Evolutionary conservation across 2,888 invertebrate genomes (phyloP).

Genomic region (Eulithis testata): DNA sequence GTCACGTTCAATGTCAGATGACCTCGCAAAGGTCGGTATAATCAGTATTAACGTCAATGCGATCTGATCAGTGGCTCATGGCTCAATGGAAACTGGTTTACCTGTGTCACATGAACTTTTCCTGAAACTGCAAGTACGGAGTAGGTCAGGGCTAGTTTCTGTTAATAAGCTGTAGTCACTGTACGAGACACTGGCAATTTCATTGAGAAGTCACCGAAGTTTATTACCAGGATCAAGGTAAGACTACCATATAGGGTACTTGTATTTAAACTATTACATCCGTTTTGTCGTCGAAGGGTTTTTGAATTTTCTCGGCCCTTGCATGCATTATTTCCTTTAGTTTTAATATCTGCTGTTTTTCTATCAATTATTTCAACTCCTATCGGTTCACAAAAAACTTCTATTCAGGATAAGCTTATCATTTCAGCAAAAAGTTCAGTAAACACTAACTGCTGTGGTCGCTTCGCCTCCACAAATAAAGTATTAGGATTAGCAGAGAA

Average conservation of each 20-base stretch:
- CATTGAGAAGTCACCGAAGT: slow-evolving; percentile 16
- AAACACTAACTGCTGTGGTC: neutral
- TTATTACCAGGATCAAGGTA: slow-evolving; percentile 12
- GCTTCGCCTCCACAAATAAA: too few relatives aligned
- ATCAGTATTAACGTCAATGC: slow-evolving; percentile 31
- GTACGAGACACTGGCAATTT: slow-evolving; percentile 16
- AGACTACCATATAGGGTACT: neutral
- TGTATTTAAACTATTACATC: neutral
- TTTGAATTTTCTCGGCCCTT: neutral
- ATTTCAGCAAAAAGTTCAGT: too few relatives aligned
- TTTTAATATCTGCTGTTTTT: neutral
- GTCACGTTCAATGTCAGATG: slow-evolving; percentile 56
- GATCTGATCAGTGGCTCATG: slow-evolving; percentile 27
- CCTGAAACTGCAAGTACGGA: slow-evolving; percentile 34
- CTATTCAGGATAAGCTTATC: neutral
- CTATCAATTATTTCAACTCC: too few relatives aligned
- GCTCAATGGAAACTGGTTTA: slow-evolving; percentile 30
- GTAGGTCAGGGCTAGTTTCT: slow-evolving; percentile 26
- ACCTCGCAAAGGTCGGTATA: slow-evolving; percentile 70
- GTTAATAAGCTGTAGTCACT: slow-evolving; percentile 19
- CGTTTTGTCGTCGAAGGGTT: neutral
- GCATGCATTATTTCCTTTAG: neutral
- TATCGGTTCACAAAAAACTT: neutral
- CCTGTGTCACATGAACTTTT: slow-evolving; percentile 31
- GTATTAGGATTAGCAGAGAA: neutral